Conservation (phyloP, 1,140 invertebrate species). For the Hydropsyche tenuis region DNA sequence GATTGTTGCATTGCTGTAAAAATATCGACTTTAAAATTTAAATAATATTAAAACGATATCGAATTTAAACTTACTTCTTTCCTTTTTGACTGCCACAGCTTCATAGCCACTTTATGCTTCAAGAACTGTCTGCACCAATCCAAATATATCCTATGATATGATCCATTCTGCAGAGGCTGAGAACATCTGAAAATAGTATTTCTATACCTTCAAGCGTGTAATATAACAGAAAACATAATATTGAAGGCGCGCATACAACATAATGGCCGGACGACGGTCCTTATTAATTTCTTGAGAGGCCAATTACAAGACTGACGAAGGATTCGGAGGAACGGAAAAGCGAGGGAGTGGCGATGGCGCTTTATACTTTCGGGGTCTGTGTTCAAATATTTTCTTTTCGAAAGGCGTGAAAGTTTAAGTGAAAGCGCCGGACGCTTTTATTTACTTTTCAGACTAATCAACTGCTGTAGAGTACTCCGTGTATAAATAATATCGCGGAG, state of each 20-base stretch:
- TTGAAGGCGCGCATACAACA: background rate
- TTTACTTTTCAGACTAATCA: constrained; percentile 29
- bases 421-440: constrained; percentile 22
- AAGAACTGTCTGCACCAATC: constrained; percentile 48
- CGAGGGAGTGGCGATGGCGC: background rate
- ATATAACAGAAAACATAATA: too few species aligned
- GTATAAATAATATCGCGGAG: background rate
- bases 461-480: constrained; percentile 5
- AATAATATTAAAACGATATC: background rate
- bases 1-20: constrained; percentile 15
- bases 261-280: background rate
- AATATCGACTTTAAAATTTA: background rate
- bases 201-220: too few species aligned
- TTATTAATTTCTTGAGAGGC: constrained; percentile 6
- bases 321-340: background rate
- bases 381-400: constrained; percentile 20
- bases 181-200: constrained; percentile 37
- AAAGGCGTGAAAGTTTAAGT: constrained; percentile 18
- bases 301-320: constrained; percentile 2
- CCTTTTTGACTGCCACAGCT: constrained; percentile 41
- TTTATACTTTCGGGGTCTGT: constrained; percentile 12
- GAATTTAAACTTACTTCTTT: constrained; percentile 40
- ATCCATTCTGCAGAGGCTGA: constrained; percentile 44
- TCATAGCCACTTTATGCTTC: constrained; percentile 47
- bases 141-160: constrained; percentile 47